These are phyloP conservation scores for Prunella himalayana DNA, from an alignment of 2,113 vertebrate genomes.

Conservation along the genomic window DNA sequence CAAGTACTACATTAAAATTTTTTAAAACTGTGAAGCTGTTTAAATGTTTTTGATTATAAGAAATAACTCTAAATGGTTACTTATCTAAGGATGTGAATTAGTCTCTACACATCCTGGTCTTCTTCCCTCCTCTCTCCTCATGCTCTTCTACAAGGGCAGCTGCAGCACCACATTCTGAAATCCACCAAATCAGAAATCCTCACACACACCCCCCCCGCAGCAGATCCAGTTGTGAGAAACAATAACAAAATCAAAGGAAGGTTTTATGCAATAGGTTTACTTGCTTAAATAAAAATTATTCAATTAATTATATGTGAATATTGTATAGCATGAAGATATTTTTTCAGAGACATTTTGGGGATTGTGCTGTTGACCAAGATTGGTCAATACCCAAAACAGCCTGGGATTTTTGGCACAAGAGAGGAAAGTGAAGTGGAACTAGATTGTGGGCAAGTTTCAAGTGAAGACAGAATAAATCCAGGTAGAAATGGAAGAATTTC, in stretches of 20 bases:
- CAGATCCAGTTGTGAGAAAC: neutral
- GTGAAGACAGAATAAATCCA: neutral
- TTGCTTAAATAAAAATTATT: neutral
- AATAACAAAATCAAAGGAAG: neutral
- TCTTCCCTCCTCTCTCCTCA: neutral
- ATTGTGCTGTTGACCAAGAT: neutral
- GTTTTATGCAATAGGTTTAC: neutral
- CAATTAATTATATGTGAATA: neutral
- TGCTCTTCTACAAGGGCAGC: neutral
- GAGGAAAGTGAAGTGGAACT: neutral
- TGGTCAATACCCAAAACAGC: neutral
- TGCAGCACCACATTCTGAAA: neutral
- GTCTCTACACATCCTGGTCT: neutral
- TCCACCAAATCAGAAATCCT: neutral
- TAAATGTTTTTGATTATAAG: neutral
- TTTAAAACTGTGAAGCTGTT: neutral
- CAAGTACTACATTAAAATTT: neutral
- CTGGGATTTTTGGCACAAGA: neutral
- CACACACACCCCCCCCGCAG: neutral
- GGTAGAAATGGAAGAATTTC: neutral
- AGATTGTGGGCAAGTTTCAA: neutral
- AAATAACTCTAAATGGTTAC: neutral
- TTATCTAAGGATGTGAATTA: neutral
- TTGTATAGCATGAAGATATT: neutral
- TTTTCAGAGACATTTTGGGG: neutral